These are phyloP conservation scores for Scophthalmus maximus DNA, from an alignment of 2,113 vertebrate species.

Conservation along the genomic window DNA sequence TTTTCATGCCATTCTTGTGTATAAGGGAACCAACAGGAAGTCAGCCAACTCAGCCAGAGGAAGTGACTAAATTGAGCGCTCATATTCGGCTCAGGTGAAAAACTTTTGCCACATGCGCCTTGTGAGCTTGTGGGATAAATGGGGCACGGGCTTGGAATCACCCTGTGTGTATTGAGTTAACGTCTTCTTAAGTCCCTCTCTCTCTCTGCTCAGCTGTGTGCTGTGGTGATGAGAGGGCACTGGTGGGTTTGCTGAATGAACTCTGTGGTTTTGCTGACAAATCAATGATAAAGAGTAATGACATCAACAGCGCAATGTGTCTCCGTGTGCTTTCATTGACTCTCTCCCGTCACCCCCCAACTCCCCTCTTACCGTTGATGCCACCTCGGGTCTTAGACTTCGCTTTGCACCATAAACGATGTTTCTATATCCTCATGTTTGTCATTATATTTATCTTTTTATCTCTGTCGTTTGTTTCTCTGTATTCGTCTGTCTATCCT, in stretches of 20 bases:
- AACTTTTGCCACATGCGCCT: background rate
- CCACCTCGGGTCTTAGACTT: conserved; percentile 58
- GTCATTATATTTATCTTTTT: conserved; percentile 67
- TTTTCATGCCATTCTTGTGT: background rate
- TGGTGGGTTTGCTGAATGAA: conserved; percentile 75
- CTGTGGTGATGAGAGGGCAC: conserved; percentile 59
- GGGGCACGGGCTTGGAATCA: background rate
- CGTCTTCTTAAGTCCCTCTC: too few species aligned
- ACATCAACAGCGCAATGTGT: conserved; percentile 75
- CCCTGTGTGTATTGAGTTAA: conserved; percentile 36
- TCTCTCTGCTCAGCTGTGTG: too few species aligned
- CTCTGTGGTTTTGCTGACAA: conserved; percentile 76
- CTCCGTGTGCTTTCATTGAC: conserved; percentile 69
- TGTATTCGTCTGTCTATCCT: conserved; percentile 70
- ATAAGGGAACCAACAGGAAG: conserved; percentile 2
- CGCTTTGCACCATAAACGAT: conserved; percentile 61
- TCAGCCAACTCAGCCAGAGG: background rate
- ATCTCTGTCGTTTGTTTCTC: conserved; percentile 71
- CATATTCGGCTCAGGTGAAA: background rate
- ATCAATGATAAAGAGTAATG: conserved; percentile 81
- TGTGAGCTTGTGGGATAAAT: background rate
- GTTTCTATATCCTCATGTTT: conserved; percentile 67
- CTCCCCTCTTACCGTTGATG: conserved; percentile 29
- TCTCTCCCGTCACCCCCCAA: background rate
- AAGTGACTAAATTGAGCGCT: background rate